Evolutionary conservation across 2,888 invertebrate species (phyloP), one percentile per base, ranked within the genome.

Genomic region (Plusia festucae): DNA sequence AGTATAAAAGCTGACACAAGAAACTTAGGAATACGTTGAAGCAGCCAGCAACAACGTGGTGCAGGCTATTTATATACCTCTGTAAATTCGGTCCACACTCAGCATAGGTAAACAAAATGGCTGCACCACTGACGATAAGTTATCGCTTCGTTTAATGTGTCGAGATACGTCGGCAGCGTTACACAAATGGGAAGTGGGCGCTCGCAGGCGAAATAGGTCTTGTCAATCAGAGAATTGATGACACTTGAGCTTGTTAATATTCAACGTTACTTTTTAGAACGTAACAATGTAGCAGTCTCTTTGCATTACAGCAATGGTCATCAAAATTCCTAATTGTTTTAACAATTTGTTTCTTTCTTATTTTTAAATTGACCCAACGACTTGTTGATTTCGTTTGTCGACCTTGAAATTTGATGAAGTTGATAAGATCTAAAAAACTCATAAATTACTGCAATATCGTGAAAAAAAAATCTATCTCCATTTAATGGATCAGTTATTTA

Each of bases 71-170:
- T 75, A 63, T 68, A 68, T 70, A 60, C 52, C 27, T 66, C 58
- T 62, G 65, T 73, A 68, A 76, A 74, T 73, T 74, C 63, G 60
- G 67, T 65, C 64, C 62, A 69, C 67, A 65, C 60, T 69, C 65
- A 53, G 56, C 65, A 70, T 70, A 76, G 67, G 67, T 79, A 78
- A 80, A 82, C 82, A 85, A 85, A 85, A 85, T 85, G 83, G 84
- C 82, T 79, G 82, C 83, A 78, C 60, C 49, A 68, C 65, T 60
- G 61, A 76, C 73, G 84, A 85, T 82, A 83, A 70, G 62, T 76
- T 85, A 85, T 85, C 83, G 78, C 68, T 69, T 66, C 68, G 73
- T 79, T 76, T 76, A 76, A 72, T 74, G 73, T 75, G 64, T 73
- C 73, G 72, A 81, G 78, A 83, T 79, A 78, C 72, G 73, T 76